Evolutionary conservation across 1,140 invertebrate species (phyloP).

Genomic region (Euura saliciscinereae): DNA sequence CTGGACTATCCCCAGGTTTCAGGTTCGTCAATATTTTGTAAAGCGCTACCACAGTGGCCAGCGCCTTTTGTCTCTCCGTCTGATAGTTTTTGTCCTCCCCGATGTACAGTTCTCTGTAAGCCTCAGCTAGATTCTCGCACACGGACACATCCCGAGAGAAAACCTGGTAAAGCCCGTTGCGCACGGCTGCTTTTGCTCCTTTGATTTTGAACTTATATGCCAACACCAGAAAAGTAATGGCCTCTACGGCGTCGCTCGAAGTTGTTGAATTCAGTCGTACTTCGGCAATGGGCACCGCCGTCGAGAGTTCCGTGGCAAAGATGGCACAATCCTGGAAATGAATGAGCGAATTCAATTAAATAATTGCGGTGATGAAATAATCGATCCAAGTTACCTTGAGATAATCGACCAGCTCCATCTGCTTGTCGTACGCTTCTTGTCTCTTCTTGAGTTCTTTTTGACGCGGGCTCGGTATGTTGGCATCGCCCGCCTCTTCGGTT

Average conservation of each 20-base stretch:
- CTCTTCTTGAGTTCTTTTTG: conserved; percentile 38
- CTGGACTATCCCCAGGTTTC: conserved; percentile 68
- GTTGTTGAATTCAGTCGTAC: conserved; percentile 77
- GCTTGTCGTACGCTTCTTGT: conserved; percentile 42
- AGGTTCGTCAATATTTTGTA: conserved; percentile 65
- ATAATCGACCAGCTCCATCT: conserved; percentile 46
- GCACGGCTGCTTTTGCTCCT: conserved; percentile 72
- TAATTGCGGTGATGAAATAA: conserved; percentile 23
- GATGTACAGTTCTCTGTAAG: conserved; percentile 72
- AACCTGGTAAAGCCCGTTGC: conserved; percentile 75
- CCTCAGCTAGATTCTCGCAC: conserved; percentile 64
- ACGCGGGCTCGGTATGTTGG: neutral
- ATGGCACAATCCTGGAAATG: conserved; percentile 67
- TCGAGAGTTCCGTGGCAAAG: conserved; percentile 72
- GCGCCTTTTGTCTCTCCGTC: conserved; percentile 39
- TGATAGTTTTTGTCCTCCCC: conserved; percentile 30
- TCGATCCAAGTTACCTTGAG: conserved; percentile 39
- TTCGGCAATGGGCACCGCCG: conserved; percentile 73
- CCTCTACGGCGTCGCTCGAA: conserved; percentile 79
- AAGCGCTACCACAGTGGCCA: conserved; percentile 34
- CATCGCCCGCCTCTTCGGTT: conserved; percentile 20
- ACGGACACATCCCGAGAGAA: conserved; percentile 65
- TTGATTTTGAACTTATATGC: conserved; percentile 80
- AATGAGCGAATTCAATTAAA: conserved; percentile 58
- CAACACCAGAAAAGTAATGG: conserved; percentile 83